Conservation (phyloP, 1,140 invertebrate species). For the Plectrocnemia conspersa region DNA sequence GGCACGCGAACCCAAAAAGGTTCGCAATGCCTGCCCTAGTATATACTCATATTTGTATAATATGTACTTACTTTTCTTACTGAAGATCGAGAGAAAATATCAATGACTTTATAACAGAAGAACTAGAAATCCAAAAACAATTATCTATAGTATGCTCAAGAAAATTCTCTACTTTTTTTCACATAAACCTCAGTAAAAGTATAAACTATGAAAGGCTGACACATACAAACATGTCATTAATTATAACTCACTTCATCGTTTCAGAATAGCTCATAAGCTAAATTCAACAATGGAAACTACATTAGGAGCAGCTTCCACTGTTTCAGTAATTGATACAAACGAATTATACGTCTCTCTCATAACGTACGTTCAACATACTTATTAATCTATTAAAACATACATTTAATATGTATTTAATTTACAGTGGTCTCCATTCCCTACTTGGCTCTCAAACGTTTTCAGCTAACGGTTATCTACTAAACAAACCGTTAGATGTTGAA, state of each 20-base stretch:
- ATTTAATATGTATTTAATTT: constrained; percentile 21
- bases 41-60: too few species aligned
- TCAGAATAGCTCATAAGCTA: constrained; percentile 25
- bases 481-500: constrained; percentile 29
- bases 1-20: too few species aligned
- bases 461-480: constrained; percentile 44
- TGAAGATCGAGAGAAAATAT: too few species aligned
- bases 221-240: not conserved
- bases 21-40: too few species aligned
- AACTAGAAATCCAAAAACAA: too few species aligned
- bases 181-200: too few species aligned
- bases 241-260: constrained; percentile 11
- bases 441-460: constrained; percentile 54
- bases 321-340: constrained; percentile 61
- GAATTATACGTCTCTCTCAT: constrained; percentile 68
- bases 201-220: not conserved
- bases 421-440: constrained; percentile 49
- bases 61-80: too few species aligned
- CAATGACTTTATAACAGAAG: too few species aligned
- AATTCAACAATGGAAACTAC: constrained; percentile 6
- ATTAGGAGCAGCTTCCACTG: constrained; percentile 52
- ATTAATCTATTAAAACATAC: not conserved
- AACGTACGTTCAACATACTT: constrained; percentile 56
- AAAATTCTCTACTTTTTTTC: too few species aligned
- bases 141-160: too few species aligned